Base-by-base conservation (phyloP, 2,113 vertebrate genomes). In the Propithecus coquereli region DNA sequence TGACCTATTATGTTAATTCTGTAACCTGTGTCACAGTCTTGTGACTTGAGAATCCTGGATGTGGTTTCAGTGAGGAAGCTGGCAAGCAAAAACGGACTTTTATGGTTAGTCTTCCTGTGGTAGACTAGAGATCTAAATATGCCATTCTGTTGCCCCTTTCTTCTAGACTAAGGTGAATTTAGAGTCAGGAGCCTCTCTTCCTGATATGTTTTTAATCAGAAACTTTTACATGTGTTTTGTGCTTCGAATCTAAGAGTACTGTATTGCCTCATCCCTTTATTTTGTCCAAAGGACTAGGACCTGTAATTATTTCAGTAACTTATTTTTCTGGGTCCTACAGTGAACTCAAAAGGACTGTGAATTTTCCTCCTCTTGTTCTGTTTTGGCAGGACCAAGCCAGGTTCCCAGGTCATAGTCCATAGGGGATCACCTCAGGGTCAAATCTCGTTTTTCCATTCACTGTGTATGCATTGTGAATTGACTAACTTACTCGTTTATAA, bases 1-100 rank as follows among this genome's bases (percentile, higher is more conserved):
- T 66, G 68, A 86, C 84, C 50, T 83, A 11, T 50, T 88, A 61
- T 94, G 73, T 85, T 93, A 82, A 95, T 94, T 95, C 74, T 95
- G 37, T 93, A 83, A 90, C 11, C 59, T 65, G 0, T 90, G 79
- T 76, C 22, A 12, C 23, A 34, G 77, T 87, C 57, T 8, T 73
- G 1, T 86, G 76, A 63, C 25, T 63, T 79, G 66, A n/a, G 32
- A 91, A 43, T 94, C 92, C 93, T 85, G 61, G 47, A 3, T 85
- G 23, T 94, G 70, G 45, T 94, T 92, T 96, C 81, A 88, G 2
- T 88, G 22, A 86, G 73, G 77, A 91, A 80, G n/a, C 32, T 94
- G 71, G 11, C 32, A 57, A 77, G 43, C 80, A 37, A 92, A 93
- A 90, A 57, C 9, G 50, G 23, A 79, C 45, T 77, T 61, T 68